These are phyloP conservation scores for Dendroctonus valens DNA, from an alignment of 1,140 invertebrate species.

Conservation along the genomic window DNA sequence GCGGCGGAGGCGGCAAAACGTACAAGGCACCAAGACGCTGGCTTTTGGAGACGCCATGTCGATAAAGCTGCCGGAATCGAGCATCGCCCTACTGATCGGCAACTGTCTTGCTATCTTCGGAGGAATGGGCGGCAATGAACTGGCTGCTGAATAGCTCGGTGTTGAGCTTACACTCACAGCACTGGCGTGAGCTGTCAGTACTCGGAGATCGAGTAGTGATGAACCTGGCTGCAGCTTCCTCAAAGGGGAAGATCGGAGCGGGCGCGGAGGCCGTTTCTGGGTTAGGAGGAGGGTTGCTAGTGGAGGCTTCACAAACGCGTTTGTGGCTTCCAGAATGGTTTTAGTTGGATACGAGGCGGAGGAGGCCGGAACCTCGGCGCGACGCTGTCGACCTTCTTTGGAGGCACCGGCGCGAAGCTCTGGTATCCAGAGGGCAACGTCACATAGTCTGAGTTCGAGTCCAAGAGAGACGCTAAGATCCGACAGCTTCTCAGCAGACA, in stretches of 20 bases:
- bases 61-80: slow-evolving; percentile 67
- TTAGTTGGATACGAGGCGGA: slow-evolving; percentile 52
- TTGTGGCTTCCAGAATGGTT: neutral
- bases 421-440: slow-evolving; percentile 70
- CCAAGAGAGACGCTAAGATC: slow-evolving; percentile 80
- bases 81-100: too few species aligned
- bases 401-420: slow-evolving; percentile 63
- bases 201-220: slow-evolving; percentile 67
- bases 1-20: slow-evolving; percentile 58
- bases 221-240: slow-evolving; percentile 65
- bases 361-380: slow-evolving; percentile 48
- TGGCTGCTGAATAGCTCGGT: slow-evolving; percentile 54
- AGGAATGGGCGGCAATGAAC: slow-evolving; percentile 57
- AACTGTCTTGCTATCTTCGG: slow-evolving; percentile 50
- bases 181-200: slow-evolving; percentile 65
- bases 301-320: too few species aligned
- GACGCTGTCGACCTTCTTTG: slow-evolving; percentile 62
- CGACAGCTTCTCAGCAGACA: slow-evolving; percentile 77
- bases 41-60: slow-evolving; percentile 61
- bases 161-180: slow-evolving; percentile 53
- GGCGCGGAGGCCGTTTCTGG: slow-evolving; percentile 53
- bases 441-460: slow-evolving; percentile 86
- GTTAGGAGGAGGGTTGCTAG: slow-evolving; percentile 62
- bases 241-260: slow-evolving; percentile 48
- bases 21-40: slow-evolving; percentile 61